Evolutionary conservation across 2,888 invertebrate genomes (phyloP).

Genomic region (Strigamia crassipes): DNA sequence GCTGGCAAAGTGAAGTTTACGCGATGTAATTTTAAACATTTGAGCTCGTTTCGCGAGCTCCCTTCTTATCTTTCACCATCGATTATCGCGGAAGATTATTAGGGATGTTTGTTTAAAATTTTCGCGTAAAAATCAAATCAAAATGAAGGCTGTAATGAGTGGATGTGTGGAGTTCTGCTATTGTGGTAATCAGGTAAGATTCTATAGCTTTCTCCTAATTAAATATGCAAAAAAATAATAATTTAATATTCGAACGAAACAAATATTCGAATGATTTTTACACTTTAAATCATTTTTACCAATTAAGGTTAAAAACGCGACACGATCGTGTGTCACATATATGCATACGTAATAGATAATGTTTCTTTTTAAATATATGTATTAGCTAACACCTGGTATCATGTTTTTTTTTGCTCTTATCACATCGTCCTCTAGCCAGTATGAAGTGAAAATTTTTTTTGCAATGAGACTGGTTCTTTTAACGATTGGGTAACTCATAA

Average conservation of each 20-base stretch:
- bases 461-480: background rate
- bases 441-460: background rate
- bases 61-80: background rate
- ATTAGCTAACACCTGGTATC: background rate
- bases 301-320: no score
- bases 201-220: background rate
- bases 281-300: no score
- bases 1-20: background rate
- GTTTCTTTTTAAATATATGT: no score
- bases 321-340: no score
- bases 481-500: background rate
- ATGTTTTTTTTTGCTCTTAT: background rate
- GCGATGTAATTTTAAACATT: conserved; percentile 10
- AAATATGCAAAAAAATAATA: no score
- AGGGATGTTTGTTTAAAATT: background rate
- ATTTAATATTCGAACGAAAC: no score
- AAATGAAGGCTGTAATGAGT: conserved; percentile 10
- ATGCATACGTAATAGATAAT: no score
- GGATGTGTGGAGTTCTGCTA: conserved; percentile 3
- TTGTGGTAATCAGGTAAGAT: background rate
- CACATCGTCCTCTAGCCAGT: background rate
- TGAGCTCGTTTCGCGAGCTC: background rate
- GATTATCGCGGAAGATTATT: background rate
- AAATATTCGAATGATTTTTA: no score
- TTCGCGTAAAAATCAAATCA: background rate